Evolutionary conservation across 2,888 invertebrate species (phyloP), one percentile per base, ranked within the genome.

Genomic region (Clitarchus hookeri): DNA sequence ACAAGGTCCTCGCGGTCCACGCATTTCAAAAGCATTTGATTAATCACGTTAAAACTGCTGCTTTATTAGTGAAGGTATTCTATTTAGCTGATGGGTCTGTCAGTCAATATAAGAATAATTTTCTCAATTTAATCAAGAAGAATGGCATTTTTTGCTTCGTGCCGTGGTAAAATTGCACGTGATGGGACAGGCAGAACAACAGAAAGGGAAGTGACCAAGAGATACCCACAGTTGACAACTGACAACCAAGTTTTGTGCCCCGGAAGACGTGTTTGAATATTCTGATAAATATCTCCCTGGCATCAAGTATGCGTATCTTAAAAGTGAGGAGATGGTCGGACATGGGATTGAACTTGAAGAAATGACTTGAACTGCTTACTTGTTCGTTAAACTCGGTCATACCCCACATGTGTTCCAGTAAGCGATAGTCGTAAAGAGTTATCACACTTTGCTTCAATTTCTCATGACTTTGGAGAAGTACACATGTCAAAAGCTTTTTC

Each of bases 391-490:
- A 78, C 78, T 78, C 2, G 78, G 19, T 78, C 78, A 78, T 23
- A 78, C n/a, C 78, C 11, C 2, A 78, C 9, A 78, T 78, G 19
- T 78, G 26, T 78, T 78, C 78, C 78, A 25, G 26, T 78, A 78
- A 78, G 26, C 19, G 78, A 78, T 26, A n/a, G 3, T 26, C n/a
- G 2, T 78, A 78, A 12, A 26, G 26, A 16, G n/a, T 6, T 78
- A 23, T 26, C 78, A 78, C 11, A 78, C n/a, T n/a, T n/a, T n/a
- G n/a, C n/a, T 78, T 78, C 78, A 78, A 78, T 78, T 78, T 78
- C 19, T 78, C 6, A 11, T 78, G 78, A 78, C 78, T 78, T 78
- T 78, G n/a, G 19, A 26, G 78, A 78, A 12, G 0, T 3, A 19
- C n/a, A 78, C 11, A 23, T 78, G 19, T 78, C 78, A 78, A 78